Evolutionary conservation across 92 coral and sea anemone species (phyloP), one percentile per base, ranked within the genome.

Genomic region (Blastomussa wellsi): DNA sequence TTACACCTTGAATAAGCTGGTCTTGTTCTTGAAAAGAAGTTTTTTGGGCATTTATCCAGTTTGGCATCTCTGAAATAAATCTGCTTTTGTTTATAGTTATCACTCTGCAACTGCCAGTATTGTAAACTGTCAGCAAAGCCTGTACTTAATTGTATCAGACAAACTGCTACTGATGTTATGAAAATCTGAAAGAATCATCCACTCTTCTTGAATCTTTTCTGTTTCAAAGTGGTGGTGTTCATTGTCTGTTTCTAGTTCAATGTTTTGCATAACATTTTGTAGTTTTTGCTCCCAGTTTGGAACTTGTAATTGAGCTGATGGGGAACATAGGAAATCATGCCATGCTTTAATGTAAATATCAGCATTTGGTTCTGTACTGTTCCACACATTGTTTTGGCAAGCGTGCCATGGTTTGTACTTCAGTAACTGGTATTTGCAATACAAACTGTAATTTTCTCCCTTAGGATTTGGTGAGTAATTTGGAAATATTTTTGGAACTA

Each of bases 161-260:
- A n/a, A n/a, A n/a, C n/a, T n/a, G n/a, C n/a, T n/a, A n/a, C n/a
- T n/a, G n/a, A 82, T 75, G 70, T 88, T 84, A 72, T 84, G 82
- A 69, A 84, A 84, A 74, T 89, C 74, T 71, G 92, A 89, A 42
- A 89, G 86, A 64, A 89, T 84, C 92, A 89, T 89, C 92, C 89
- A 84, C 57, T 77, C 76, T 39, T 76, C 28, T 79, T 4, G 44
- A n/a, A n/a, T n/a, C 24, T 29, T 17, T 41, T 35, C n/a, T 26
- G 20, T 32, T 41, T 70, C n/a, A n/a, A n/a, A n/a, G 75, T 70
- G 36, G 51, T n/a, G n/a, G n/a, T n/a, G n/a, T n/a, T n/a, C n/a
- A 72, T 72, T 72, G 77, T 72, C 77, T 36, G 77, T 22, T 37
- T 72, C 77, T 42, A 72, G 77, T 37, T 72, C 77, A 36, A 38